These are phyloP conservation scores for Phataginus tricuspis DNA, from an alignment of 2,797 vertebrate species.

Conservation along the genomic window DNA sequence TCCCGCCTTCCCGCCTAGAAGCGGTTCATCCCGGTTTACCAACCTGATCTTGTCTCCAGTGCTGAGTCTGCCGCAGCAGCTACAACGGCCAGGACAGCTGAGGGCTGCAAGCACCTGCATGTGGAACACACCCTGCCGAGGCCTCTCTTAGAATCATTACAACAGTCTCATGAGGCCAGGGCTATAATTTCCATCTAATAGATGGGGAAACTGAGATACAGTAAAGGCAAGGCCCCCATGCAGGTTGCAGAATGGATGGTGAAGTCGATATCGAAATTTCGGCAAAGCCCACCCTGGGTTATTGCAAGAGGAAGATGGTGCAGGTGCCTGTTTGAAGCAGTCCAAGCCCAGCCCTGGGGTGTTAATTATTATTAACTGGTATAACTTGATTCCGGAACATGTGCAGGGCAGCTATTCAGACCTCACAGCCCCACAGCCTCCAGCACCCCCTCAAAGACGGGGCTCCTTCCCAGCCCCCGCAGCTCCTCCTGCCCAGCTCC, in stretches of 20 bases:
- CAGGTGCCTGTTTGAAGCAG: not conserved
- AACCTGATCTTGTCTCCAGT: rapidly evolving
- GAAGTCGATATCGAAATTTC: not conserved
- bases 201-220: not conserved
- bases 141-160: not conserved
- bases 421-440: not conserved
- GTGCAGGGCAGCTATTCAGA: rapidly evolving
- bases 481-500: not conserved
- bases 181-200: not conserved
- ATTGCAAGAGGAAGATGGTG: not conserved
- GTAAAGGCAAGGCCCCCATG: not conserved
- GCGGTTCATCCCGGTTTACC: not conserved
- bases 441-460: rapidly evolving
- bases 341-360: not conserved
- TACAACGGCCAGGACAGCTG: rapidly evolving
- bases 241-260: not conserved
- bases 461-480: rapidly evolving
- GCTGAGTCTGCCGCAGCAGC: rapidly evolving
- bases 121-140: not conserved
- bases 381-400: rapidly evolving
- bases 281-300: not conserved
- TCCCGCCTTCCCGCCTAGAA: not conserved
- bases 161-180: not conserved
- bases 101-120: rapidly evolving
- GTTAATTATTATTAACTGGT: not conserved